Evolutionary conservation across 2,797 vertebrate species (phyloP).

Genomic region (Periophthalmus magnuspinnatus): DNA sequence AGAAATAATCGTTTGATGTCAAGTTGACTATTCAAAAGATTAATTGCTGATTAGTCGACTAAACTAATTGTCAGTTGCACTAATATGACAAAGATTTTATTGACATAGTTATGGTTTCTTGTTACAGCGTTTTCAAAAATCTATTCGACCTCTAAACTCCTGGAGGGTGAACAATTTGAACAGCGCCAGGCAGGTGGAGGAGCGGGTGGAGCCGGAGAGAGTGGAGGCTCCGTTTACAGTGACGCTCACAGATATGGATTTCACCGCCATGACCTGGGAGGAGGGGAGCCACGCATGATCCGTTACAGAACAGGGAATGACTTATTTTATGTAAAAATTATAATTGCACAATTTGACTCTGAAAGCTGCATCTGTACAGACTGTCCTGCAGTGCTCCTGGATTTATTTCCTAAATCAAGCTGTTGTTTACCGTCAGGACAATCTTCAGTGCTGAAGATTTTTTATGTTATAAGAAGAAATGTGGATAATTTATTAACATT

Average conservation of each 20-base stretch:
- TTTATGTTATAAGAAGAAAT: background rate
- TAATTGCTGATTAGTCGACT: no score
- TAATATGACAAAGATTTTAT: background rate
- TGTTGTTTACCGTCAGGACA: constrained; percentile 17
- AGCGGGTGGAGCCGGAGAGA: constrained; percentile 40
- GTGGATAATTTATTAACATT: constrained; percentile 41
- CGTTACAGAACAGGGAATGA: background rate
- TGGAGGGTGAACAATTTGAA: constrained; percentile 77
- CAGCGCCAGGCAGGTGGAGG: constrained; percentile 19
- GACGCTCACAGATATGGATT: constrained; percentile 78
- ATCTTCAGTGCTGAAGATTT: background rate
- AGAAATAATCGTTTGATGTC: no score
- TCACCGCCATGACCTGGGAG: constrained; percentile 69
- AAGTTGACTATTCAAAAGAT: no score
- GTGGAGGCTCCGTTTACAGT: constrained; percentile 77
- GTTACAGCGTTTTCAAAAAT: constrained; percentile 79
- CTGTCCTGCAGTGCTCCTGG: constrained; percentile 53
- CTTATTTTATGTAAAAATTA: constrained; percentile 15
- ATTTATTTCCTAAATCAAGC: constrained; percentile 34
- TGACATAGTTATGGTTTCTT: constrained; percentile 9
- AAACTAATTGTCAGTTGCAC: no score
- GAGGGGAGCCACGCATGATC: constrained; percentile 57
- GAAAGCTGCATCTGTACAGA: constrained; percentile 27
- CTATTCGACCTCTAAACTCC: constrained; percentile 79
- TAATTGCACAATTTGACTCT: constrained; percentile 42